A percentile compares a stretch with the other conserved stretches of the same genome.
Conservation (phyloP, 2,113 vertebrate species). For the Macquaria australasica region DNA sequence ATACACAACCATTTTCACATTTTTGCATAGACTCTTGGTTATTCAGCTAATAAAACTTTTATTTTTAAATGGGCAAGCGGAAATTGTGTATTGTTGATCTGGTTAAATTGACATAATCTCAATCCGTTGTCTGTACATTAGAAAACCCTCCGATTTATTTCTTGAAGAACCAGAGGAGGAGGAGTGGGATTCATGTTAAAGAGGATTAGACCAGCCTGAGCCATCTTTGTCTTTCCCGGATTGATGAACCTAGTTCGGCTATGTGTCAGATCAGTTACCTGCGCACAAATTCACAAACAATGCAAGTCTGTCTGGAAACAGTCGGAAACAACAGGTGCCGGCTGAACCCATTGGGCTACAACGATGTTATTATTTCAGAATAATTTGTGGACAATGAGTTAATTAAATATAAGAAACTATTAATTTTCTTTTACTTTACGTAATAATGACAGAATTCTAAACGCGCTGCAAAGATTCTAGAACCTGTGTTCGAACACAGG, state of each 20-base stretch:
- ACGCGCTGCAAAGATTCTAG: background rate
- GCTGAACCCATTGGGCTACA: background rate
- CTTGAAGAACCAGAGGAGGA: background rate
- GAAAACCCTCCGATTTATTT: background rate
- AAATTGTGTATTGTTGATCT: background rate
- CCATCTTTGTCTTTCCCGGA: conserved; percentile 58
- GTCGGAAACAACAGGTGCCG: background rate
- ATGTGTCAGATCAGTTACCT: background rate
- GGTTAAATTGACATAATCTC: background rate
- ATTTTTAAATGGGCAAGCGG: background rate
- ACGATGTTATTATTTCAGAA: background rate
- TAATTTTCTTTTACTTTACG: background rate
- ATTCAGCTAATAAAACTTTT: background rate
- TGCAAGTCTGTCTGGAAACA: background rate
- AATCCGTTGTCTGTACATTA: background rate
- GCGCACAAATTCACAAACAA: background rate
- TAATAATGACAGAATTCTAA: background rate
- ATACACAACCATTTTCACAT: too few species aligned
- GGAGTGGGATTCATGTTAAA: conserved; percentile 46
- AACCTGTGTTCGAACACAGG: too few species aligned
- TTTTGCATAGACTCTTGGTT: background rate
- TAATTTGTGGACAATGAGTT: too few species aligned
- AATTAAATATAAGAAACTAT: background rate
- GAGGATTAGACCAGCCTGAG: conserved; percentile 67
- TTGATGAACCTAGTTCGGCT: conserved; percentile 11